Conservation (phyloP, 2,797 vertebrate species). For the Danio aesculapii region DNA sequence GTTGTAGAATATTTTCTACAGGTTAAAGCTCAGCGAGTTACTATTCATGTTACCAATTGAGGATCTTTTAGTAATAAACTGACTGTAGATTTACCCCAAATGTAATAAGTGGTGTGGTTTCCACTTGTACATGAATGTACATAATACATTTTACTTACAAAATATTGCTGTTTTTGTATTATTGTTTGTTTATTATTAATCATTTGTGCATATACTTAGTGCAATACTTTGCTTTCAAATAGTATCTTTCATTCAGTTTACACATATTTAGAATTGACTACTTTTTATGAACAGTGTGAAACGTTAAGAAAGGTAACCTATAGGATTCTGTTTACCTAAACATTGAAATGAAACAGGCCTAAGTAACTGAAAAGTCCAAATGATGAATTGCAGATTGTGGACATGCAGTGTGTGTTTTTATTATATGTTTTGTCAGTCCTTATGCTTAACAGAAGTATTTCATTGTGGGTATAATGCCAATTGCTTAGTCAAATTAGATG, state of each 20-base stretch:
- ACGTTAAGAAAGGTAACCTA: too few relatives aligned
- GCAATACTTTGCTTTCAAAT: too few relatives aligned
- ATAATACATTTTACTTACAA: constrained; percentile 45
- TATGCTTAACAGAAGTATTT: constrained; percentile 57
- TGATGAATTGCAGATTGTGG: too few relatives aligned
- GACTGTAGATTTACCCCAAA: constrained; percentile 54
- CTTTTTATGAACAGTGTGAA: too few relatives aligned
- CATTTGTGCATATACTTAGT: not conserved
- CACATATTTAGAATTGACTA: too few relatives aligned
- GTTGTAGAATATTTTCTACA: too few relatives aligned
- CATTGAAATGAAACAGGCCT: too few relatives aligned
- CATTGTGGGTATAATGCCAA: constrained; percentile 65
- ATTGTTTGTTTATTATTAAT: not conserved
- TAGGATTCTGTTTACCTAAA: too few relatives aligned
- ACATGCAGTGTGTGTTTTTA: too few relatives aligned
- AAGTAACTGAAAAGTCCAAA: too few relatives aligned
- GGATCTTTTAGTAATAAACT: constrained; percentile 48
- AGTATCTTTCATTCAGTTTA: too few relatives aligned
- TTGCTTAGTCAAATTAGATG: constrained; percentile 57
- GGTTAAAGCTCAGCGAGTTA: constrained; percentile 26
- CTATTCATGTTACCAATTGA: constrained; percentile 36
- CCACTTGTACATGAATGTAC: constrained; percentile 40
- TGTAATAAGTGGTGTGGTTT: constrained; percentile 25
- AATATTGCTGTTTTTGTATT: constrained; percentile 4
- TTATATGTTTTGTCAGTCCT: too few relatives aligned